Evolutionary conservation across 2,888 invertebrate species (phyloP), one percentile per base, ranked within the genome.

Genomic region (Drosophila mulleri): DNA sequence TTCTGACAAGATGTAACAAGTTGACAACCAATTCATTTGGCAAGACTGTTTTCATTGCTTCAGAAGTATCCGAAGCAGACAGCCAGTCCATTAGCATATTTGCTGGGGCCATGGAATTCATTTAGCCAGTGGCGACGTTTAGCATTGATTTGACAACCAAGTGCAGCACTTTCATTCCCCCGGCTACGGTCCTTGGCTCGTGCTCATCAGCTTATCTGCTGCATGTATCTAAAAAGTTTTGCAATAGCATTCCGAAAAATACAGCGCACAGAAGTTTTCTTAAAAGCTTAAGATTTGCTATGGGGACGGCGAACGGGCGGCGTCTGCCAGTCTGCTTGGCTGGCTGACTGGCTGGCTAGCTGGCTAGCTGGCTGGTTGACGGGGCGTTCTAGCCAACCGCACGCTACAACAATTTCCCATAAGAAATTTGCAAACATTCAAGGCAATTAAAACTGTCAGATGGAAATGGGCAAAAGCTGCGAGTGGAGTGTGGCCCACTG

Each of bases 341-440:
- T 76, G 71, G 62, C 56, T 67, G 37, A 1, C 14, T 14, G 37
- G 35, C 35, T 12, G 35, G 35, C 35, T 73, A 52, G 35, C 47
- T 67, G 76, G 63, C 50, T 61, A 84, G 45, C 67, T 76, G 71
- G 62, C 54, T 64, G 60, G 39, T 50, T 53, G 68, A 11, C 20
- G 18, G 53, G 37, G 39, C 45, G 57, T 39, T 61, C 39, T 67
- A 82, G 82, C 78, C 74, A 87, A 84, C 87, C 84, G 84, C 84
- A 87, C 54, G 75, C 80, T 84, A 87, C 80, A 80, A 73, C 83
- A 79, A 86, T 72, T 76, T 69, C 66, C 69, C 80, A 84, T 78
- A 85, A 87, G 84, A 85, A 85, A 87, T 85, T 85, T 87, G 82
- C 88, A 87, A 85, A 82, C 84, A 85, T 87, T 87, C 86, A 78